phyloP scores from a whole-genome alignment of 1,140 invertebrate genomes.

The Euwallacea fornicatus region DNA sequence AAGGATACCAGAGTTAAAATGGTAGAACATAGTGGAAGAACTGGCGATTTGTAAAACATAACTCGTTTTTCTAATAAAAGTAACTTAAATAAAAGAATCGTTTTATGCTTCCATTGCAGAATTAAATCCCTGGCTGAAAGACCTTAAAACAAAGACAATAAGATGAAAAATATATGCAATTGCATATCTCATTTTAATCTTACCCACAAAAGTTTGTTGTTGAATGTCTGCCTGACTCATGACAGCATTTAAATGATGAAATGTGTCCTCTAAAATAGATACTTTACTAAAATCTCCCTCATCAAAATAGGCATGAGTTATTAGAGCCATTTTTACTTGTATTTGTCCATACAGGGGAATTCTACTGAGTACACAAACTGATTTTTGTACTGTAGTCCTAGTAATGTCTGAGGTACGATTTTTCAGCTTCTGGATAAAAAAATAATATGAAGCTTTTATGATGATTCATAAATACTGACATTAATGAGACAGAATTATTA shows the following conservation, averaged over 20 bases:
- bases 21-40: constrained; percentile 82
- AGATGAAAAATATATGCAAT: not conserved
- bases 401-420: constrained; percentile 97
- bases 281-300: constrained; percentile 91
- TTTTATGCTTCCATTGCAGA: constrained; percentile 87
- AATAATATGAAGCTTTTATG: constrained; percentile 11
- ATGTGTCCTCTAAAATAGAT: constrained; percentile 90
- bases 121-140: constrained; percentile 80
- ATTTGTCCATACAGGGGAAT: constrained; percentile 89
- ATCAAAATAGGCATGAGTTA: constrained; percentile 96
- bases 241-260: constrained; percentile 87
- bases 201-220: constrained; percentile 81
- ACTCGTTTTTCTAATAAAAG: constrained; percentile 87
- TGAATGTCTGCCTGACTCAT: constrained; percentile 70
- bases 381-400: constrained; percentile 91
- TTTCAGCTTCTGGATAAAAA: constrained; percentile 75
- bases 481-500: no score
- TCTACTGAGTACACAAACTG: constrained; percentile 86
- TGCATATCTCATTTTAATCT: constrained; percentile 40
- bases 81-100: constrained; percentile 91
- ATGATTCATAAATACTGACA: not conserved
- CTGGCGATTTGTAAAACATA: constrained; percentile 91
- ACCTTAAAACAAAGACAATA: constrained; percentile 59
- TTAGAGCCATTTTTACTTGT: constrained; percentile 93
- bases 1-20: constrained; percentile 89